Evolutionary conservation across 2,113 vertebrate genomes (phyloP).

Genomic region (Myotis lucifugus): DNA sequence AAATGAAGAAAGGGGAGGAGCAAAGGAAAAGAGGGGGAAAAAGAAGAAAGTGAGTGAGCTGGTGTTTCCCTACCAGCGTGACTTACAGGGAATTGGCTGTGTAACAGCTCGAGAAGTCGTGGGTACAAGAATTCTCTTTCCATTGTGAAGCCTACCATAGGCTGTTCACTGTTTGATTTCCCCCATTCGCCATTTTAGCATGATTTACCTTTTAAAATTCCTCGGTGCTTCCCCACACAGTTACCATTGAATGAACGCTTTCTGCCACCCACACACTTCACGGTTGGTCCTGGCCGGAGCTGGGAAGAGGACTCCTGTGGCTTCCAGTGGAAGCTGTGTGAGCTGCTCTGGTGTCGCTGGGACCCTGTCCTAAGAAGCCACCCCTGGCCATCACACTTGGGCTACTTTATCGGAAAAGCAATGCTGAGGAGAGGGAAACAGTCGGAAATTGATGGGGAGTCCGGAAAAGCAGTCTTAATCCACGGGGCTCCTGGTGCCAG

Average conservation of each 20-base stretch:
- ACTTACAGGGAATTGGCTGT: neutral
- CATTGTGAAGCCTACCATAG: neutral
- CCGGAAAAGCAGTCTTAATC: conserved; percentile 66
- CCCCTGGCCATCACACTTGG: neutral
- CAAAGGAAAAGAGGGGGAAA: neutral
- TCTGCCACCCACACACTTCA: neutral
- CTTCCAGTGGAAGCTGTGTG: conserved; percentile 63
- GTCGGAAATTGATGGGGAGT: neutral
- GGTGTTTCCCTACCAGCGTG: neutral
- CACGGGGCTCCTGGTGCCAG: conserved; percentile 14
- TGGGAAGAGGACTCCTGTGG: conserved; percentile 52
- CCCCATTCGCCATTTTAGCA: rapidly evolving
- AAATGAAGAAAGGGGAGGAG: neutral
- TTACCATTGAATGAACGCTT: neutral
- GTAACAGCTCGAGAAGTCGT: neutral
- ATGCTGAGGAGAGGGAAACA: neutral
- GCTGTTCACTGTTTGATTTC: neutral
- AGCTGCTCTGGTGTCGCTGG: neutral
- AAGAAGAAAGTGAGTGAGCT: neutral
- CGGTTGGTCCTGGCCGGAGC: conserved; percentile 53
- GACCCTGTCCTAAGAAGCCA: neutral
- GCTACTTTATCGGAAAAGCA: conserved; percentile 19
- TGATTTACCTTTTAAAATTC: neutral
- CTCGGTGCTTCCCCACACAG: neutral
- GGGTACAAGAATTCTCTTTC: neutral